Evolutionary conservation across 2,113 vertebrate species (phyloP).

Genomic region (Sporophila hypoxantha): DNA sequence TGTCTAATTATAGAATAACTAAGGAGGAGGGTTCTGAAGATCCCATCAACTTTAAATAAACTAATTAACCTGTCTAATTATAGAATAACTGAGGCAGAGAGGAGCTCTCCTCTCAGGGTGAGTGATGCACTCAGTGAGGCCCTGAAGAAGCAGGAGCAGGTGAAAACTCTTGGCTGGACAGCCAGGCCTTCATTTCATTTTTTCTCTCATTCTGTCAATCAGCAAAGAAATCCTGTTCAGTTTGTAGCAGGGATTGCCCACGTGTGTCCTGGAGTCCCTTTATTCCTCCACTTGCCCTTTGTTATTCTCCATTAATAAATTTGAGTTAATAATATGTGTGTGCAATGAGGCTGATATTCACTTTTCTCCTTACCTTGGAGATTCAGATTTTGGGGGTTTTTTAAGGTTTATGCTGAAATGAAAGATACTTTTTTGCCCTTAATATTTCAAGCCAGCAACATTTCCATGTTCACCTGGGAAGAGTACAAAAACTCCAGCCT

Average conservation of each 20-base stretch:
- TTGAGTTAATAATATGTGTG: not conserved
- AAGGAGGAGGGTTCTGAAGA: not conserved
- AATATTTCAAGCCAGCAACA: too few species aligned
- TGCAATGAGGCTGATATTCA: not conserved
- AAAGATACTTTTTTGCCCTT: too few species aligned
- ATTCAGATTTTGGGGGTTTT: not conserved
- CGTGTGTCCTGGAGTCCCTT: not conserved
- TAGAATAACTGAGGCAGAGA: not conserved
- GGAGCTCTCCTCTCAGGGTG: not conserved
- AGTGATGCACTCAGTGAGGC: not conserved
- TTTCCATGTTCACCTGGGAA: too few species aligned
- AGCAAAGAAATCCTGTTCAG: not conserved
- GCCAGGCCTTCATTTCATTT: not conserved
- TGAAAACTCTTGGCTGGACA: not conserved
- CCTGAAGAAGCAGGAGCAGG: not conserved
- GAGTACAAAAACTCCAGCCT: too few species aligned
- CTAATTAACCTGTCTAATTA: not conserved
- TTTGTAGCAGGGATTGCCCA: not conserved
- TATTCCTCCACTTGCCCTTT: not conserved
- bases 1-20: not conserved
- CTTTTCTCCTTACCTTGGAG: not conserved
- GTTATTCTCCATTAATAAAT: not conserved
- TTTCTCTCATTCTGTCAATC: not conserved
- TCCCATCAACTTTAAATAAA: not conserved
- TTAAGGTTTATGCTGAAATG: too few species aligned